Evolutionary conservation across 2,113 vertebrate species (phyloP), one percentile per base, ranked within the genome.

Genomic region (Oncorhynchus clarkii): DNA sequence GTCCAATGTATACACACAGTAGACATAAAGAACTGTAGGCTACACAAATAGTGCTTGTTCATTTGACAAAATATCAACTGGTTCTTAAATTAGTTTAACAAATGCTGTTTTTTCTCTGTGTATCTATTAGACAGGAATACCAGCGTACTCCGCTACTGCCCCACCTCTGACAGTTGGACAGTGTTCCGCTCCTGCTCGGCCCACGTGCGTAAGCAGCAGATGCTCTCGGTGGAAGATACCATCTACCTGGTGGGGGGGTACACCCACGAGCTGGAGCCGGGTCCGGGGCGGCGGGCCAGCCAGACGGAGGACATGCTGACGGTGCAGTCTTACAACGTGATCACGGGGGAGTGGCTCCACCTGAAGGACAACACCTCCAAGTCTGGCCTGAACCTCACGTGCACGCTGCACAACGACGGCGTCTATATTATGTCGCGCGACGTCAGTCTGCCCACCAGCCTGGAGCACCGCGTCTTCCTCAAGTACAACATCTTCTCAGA

Each of bases 161-260:
- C 97, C 3, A 82, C 85, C 26, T 91, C 95, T 0, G 97, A 98
- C 88, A 79, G 86, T 39, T 99, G 97, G 97, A 91, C 92, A 0
- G 93, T 92, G 59, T 94, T 96, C 60, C 93, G 94, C 22, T 89
- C 94, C 2, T 98, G 96, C 1, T 84, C 94, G 0, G 90, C 93
- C 3, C 97, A 99, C 57, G 93, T 98, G 45, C 95, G 97, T 75
- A 99, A 99, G 92, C 97, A 99, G 88, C 97, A 99, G 92, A 99
- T 99, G 97, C 94, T 99, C 26, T 97, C 97, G 0, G 94, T 98
- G 79, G 97, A 98, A 79, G 97, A 98, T 85, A 97, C 96, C 72
- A 96, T 99, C 84, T 99, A 96, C 87, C 86, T 98, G 77, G 96
- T 99, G 60, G 97, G 97, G 0, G 97, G 97, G 1, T 99, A 96